These are phyloP conservation scores for Mola mola DNA, from an alignment of 2,113 vertebrate species.

Conservation along the genomic window DNA sequence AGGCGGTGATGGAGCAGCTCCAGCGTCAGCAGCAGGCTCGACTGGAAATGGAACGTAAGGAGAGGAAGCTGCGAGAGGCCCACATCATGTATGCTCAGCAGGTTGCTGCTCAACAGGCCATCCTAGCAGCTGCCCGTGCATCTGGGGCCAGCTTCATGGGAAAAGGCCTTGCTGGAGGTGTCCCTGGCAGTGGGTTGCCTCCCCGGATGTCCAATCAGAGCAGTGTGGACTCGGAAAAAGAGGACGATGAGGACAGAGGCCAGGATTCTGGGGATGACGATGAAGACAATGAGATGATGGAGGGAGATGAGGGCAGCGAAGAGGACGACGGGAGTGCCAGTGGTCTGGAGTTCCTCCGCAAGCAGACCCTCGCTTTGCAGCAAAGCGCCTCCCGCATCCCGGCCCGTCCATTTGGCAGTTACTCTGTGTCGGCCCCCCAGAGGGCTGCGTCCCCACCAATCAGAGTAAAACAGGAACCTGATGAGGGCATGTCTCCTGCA, in stretches of 20 bases:
- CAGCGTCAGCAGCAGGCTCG: constrained; percentile 89
- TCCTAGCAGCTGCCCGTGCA: constrained; percentile 83
- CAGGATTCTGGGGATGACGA: constrained; percentile 81
- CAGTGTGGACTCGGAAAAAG: constrained; percentile 87
- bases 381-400: constrained; percentile 75
- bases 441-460: constrained; percentile 71
- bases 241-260: constrained; percentile 82
- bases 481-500: constrained; percentile 83
- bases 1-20: constrained; percentile 93
- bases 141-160: constrained; percentile 78
- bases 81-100: constrained; percentile 90
- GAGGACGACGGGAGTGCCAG: constrained; percentile 75
- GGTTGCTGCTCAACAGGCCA: constrained; percentile 86
- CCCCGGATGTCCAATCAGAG: constrained; percentile 81
- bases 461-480: constrained; percentile 88
- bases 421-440: constrained; percentile 67
- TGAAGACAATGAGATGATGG: constrained; percentile 80
- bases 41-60: constrained; percentile 91
- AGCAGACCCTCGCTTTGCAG: constrained; percentile 85
- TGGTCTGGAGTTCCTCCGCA: constrained; percentile 87
- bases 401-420: constrained; percentile 65
- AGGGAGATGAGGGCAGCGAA: constrained; percentile 81
- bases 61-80: constrained; percentile 87
- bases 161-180: constrained; percentile 74
- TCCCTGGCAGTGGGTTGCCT: constrained; percentile 42